Base-by-base conservation (phyloP, 2,888 invertebrate species). In the Alcis repandata region DNA sequence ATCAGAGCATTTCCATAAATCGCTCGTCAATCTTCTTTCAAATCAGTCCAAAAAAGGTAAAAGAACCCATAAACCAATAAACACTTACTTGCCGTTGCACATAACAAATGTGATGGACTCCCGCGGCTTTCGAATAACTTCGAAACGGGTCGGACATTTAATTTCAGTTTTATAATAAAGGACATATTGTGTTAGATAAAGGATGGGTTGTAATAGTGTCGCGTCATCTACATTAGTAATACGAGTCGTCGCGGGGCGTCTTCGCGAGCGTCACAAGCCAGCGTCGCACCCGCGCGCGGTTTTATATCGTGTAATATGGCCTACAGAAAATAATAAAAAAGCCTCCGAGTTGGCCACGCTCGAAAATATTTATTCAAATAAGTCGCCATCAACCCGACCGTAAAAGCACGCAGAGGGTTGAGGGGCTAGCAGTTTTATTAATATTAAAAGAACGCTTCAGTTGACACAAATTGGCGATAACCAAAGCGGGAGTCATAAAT, bases 281-380 rank as follows among this genome's bases (percentile, higher is more conserved):
- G 62, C 66, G 36, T 59, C 52, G 61, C 60, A 64, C 57, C 65
- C 66, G 66, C 68, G 68, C 69, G 69, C 63, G 46, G 53, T 67
- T 70, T 67, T 67, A 72, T 66, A 65, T 62, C 69, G 67, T 72
- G 70, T 73, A 72, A 70, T 70, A 72, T 70, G 70, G 67, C 68
- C 67, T 84, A 80, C 80, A 86, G 80, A 84, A 87, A 85, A 88
- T 87, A 88, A 88, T 85, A 79, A 86, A 88, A 78, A 52, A 78
- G 70, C 78, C 78, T 27, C 79, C 73, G 74, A 79, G 77, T 79
- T 81, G 79, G 79, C 79, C 84, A 79, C 85, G 80, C 85, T 88
- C 85, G 74, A 85, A 91, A 89, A 91, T 91, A 92, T 92, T 92
- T 91, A 92, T 92, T 93, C 88, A 92, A 92, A 93, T 92, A 91